Conservation (phyloP, 2,888 invertebrate species). For the Antheraea yamamai region DNA sequence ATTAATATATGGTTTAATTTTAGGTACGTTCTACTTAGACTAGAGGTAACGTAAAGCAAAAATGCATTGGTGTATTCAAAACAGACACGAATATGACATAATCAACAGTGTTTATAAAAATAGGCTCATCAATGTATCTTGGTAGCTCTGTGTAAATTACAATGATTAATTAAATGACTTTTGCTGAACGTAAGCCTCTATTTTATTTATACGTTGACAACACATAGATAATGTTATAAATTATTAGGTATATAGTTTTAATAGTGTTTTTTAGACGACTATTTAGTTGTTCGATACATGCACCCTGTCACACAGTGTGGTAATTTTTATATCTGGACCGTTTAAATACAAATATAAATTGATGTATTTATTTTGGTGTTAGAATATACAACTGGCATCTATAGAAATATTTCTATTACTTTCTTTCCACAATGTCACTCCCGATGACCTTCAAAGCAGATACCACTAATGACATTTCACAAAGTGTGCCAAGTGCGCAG, state of each 20-base stretch:
- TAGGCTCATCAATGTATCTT: neutral
- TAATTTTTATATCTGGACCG: constrained; percentile 35
- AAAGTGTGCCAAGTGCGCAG: constrained; percentile 79
- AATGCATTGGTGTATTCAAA: constrained; percentile 18
- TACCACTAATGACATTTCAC: constrained; percentile 61
- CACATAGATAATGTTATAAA: constrained; percentile 35
- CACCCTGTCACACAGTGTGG: constrained; percentile 81
- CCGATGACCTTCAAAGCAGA: constrained; percentile 53
- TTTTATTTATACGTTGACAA: constrained; percentile 17
- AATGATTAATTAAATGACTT: neutral
- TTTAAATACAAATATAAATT: constrained; percentile 20
- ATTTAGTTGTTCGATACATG: constrained; percentile 62
- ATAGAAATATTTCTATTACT: constrained; percentile 11
- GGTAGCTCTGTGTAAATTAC: neutral
- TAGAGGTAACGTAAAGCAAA: constrained; percentile 39
- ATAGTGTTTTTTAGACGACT: constrained; percentile 20
- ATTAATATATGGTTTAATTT: constrained; percentile 27
- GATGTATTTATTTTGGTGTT: constrained; percentile 1
- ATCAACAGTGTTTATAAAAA: neutral
- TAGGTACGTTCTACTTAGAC: constrained; percentile 24
- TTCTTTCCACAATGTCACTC: constrained; percentile 23
- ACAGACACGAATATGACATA: neutral
- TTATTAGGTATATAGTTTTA: neutral
- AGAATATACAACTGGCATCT: neutral
- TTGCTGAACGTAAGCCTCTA: constrained; percentile 14